Evolutionary conservation across 2,888 invertebrate species (phyloP).

Genomic region (Aleiodes alternator): DNA sequence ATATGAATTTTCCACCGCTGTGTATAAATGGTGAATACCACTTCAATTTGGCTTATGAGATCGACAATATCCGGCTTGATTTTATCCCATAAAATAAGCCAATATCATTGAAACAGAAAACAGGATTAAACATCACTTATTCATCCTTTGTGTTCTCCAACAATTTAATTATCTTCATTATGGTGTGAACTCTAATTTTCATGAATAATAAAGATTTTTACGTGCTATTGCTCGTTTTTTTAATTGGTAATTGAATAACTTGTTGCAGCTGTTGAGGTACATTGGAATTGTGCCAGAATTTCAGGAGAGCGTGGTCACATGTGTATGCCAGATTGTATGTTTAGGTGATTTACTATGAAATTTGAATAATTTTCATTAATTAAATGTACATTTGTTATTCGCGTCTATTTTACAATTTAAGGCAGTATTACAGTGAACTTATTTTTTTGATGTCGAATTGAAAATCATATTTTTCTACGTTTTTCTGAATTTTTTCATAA

Average conservation of each 20-base stretch:
- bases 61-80: slow-evolving; percentile 15
- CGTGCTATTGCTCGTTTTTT: not conserved
- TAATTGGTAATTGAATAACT: not conserved
- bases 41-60: slow-evolving; percentile 18
- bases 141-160: not conserved
- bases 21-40: not conserved
- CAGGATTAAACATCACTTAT: not conserved
- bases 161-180: slow-evolving; percentile 15
- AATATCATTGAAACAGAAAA: not conserved
- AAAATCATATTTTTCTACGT: too few species aligned
- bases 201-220: not conserved
- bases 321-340: not conserved
- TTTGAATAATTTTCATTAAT: not conserved
- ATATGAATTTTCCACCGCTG: not conserved
- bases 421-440: too few species aligned
- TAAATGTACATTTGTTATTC: not conserved
- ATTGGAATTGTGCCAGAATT: not conserved
- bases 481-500: too few species aligned
- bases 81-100: not conserved
- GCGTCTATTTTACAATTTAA: too few species aligned
- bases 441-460: too few species aligned
- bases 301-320: not conserved
- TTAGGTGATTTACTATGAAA: not conserved
- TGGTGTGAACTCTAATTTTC: not conserved
- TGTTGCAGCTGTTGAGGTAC: slow-evolving; percentile 18